Evolutionary conservation across 2,888 invertebrate species (phyloP).

Genomic region (Drosophila incognita): DNA sequence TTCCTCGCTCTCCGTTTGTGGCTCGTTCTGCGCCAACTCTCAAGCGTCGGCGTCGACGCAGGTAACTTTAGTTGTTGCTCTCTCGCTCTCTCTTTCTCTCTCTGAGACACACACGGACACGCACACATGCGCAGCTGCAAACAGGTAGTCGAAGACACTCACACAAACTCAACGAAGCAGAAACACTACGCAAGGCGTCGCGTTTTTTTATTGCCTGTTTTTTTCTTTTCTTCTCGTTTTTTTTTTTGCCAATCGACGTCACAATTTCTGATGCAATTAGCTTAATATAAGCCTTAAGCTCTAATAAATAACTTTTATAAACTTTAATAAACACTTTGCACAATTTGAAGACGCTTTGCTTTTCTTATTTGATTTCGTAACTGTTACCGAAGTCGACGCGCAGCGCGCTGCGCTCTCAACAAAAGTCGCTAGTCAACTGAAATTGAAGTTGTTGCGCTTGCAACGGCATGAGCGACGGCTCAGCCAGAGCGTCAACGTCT

Average conservation of each 20-base stretch:
- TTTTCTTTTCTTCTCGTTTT: conserved; percentile 23
- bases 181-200: conserved; percentile 58
- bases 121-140: conserved; percentile 57
- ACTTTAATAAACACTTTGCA: conserved; percentile 20
- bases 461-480: conserved; percentile 15
- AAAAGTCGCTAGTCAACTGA: conserved; percentile 71
- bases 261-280: conserved; percentile 18
- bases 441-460: conserved; percentile 62
- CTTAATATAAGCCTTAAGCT: not conserved
- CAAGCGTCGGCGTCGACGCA: conserved; percentile 41
- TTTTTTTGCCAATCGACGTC: conserved; percentile 16
- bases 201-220: conserved; percentile 59
- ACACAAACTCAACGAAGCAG: conserved; percentile 63
- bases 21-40: conserved; percentile 29
- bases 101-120: conserved; percentile 29
- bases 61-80: conserved; percentile 36
- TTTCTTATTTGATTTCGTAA: conserved; percentile 51
- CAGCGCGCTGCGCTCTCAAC: conserved; percentile 45
- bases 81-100: conserved; percentile 21
- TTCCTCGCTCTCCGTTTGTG: conserved; percentile 21
- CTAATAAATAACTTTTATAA: not conserved
- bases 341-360: conserved; percentile 28
- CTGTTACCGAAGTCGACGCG: conserved; percentile 34
- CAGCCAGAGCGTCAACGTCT: conserved; percentile 37
- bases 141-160: conserved; percentile 67